A percentile compares a stretch with the other conserved stretches of the same genome.
These are phyloP conservation scores for Heliangelus exortis DNA, from an alignment of 2,797 vertebrate species.

Conservation along the genomic window DNA sequence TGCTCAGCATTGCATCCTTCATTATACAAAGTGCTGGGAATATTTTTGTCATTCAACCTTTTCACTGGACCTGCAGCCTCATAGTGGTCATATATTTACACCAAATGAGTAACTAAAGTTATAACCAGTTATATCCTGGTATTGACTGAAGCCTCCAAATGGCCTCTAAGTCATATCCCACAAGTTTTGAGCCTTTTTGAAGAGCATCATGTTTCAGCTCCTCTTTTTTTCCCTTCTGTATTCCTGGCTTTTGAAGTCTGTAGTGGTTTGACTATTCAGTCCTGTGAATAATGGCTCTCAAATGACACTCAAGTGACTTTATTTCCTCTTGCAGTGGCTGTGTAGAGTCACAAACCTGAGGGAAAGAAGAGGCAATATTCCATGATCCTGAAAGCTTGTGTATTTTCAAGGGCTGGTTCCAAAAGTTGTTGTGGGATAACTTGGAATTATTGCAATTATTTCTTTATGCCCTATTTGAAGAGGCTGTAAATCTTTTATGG, in stretches of 20 bases:
- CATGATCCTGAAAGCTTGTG: accelerated
- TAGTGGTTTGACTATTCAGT: not conserved
- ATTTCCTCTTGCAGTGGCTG: not conserved
- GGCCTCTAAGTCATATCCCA: not conserved
- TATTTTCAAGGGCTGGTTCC: not conserved
- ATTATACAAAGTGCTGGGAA: not conserved
- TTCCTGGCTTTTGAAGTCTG: not conserved
- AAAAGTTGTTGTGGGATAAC: not conserved
- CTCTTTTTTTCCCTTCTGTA: not conserved
- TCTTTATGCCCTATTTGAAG: not conserved
- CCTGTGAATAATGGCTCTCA: not conserved
- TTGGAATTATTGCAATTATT: not conserved
- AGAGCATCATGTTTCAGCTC: not conserved
- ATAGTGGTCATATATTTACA: not conserved
- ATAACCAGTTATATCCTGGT: not conserved
- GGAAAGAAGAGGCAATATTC: not conserved
- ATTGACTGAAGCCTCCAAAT: not conserved
- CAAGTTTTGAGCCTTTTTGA: not conserved
- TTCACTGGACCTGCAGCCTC: not conserved
- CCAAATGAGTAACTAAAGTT: not conserved
- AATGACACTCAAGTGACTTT: not conserved
- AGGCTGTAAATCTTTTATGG: not conserved
- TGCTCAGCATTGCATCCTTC: not conserved
- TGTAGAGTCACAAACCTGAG: not conserved
- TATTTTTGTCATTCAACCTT: not conserved